Conservation (phyloP, 2,113 vertebrate genomes). For the Onychorhynchus coronatus region DNA sequence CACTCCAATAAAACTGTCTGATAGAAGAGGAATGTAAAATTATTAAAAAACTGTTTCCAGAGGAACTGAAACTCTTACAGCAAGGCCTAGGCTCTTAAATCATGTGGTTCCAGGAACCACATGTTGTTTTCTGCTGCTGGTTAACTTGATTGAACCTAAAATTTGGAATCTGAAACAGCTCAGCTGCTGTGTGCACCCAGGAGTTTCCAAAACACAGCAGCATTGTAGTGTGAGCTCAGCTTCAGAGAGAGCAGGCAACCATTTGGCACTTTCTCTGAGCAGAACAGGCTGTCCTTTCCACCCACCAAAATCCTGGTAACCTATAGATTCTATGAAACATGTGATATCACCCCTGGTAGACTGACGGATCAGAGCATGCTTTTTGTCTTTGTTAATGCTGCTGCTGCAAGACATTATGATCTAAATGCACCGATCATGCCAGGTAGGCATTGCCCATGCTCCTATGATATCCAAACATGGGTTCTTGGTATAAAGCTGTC, state of each 20-base stretch:
- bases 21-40: not conserved
- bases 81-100: not conserved
- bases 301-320: not conserved
- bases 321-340: not conserved
- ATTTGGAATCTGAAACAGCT: not conserved
- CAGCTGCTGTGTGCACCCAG: not conserved
- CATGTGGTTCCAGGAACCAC: not conserved
- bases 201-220: not conserved
- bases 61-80: not conserved
- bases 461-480: not conserved
- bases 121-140: not conserved
- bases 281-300: not conserved
- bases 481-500: not conserved
- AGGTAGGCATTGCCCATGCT: not conserved
- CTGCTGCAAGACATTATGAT: not conserved
- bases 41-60: not conserved
- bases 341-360: too few species aligned
- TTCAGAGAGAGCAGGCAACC: not conserved
- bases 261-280: not conserved
- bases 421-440: not conserved
- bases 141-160: not conserved
- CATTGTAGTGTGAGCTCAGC: accelerated
- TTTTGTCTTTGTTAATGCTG: not conserved
- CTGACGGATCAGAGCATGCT: not conserved
- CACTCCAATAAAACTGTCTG: not conserved